Evolutionary conservation across 2,888 invertebrate species (phyloP).

Genomic region (Magallana nippona): DNA sequence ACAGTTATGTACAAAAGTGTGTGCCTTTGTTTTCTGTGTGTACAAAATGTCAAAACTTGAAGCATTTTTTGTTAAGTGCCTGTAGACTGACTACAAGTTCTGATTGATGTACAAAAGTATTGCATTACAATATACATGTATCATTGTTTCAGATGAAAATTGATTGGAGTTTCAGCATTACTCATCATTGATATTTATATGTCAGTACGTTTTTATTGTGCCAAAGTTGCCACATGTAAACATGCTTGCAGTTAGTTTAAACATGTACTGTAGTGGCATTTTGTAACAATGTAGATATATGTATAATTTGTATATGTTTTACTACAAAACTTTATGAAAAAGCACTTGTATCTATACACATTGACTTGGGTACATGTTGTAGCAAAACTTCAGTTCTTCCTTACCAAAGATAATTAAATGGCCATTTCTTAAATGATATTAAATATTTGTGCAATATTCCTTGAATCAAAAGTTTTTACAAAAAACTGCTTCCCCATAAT

Average conservation of each 20-base stretch:
- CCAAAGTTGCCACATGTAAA: slow-evolving; percentile 16
- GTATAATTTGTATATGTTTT: neutral
- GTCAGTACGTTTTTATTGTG: neutral
- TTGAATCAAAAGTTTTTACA: neutral
- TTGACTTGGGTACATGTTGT: too few relatives aligned
- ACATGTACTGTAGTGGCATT: neutral
- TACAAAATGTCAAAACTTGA: slow-evolving; percentile 1
- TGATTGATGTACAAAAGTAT: neutral
- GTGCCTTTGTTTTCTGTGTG: slow-evolving; percentile 7
- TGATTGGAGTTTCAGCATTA: neutral
- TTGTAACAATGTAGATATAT: neutral
- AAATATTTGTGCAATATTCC: slow-evolving; percentile 1
- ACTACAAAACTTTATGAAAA: neutral
- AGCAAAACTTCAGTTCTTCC: neutral
- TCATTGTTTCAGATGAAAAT: too few relatives aligned
- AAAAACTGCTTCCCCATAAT: neutral
- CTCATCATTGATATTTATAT: neutral
- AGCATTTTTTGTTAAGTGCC: neutral
- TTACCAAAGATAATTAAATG: slow-evolving; percentile 2
- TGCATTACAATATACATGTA: neutral
- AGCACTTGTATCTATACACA: neutral
- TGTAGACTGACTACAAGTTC: neutral
- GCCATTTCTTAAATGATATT: neutral
- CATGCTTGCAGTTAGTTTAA: neutral
- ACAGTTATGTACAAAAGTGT: slow-evolving; percentile 14